Evolutionary conservation across 2,797 vertebrate species (phyloP).

Genomic region (Clarias pachynema): DNA sequence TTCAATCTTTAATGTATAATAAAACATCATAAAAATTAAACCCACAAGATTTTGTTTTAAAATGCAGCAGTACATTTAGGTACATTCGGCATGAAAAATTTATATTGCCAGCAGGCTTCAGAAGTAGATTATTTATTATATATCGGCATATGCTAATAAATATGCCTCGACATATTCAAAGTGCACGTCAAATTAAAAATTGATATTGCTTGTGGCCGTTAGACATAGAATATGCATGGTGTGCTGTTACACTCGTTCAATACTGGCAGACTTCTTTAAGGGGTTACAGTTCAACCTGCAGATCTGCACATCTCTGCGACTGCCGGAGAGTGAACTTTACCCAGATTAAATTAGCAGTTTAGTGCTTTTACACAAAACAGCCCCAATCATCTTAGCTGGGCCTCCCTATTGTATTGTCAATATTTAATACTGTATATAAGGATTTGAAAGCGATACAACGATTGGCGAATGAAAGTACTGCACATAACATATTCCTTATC

Average conservation of each 20-base stretch:
- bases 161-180: conserved; percentile 65
- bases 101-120: conserved; percentile 63
- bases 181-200: conserved; percentile 70
- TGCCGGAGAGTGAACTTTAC: conserved; percentile 24
- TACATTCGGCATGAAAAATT: conserved; percentile 69
- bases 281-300: conserved; percentile 38
- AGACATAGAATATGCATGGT: conserved; percentile 61
- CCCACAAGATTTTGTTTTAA: conserved; percentile 64
- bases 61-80: conserved; percentile 66
- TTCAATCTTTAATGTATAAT: conserved; percentile 67
- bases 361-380: conserved; percentile 36
- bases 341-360: conserved; percentile 49
- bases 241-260: conserved; percentile 59
- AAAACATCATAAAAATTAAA: conserved; percentile 67
- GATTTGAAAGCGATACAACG: conserved; percentile 30
- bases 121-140: conserved; percentile 71
- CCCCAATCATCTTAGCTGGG: conserved; percentile 5
- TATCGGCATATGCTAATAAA: conserved; percentile 74
- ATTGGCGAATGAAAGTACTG: conserved; percentile 21
- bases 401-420: not conserved
- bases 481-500: conserved; percentile 33
- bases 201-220: conserved; percentile 67
- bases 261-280: conserved; percentile 44
- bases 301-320: conserved; percentile 22
- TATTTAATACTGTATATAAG: conserved; percentile 38